These are phyloP conservation scores for Epicauta chinensis DNA, from an alignment of 1,140 invertebrate species.

Conservation along the genomic window DNA sequence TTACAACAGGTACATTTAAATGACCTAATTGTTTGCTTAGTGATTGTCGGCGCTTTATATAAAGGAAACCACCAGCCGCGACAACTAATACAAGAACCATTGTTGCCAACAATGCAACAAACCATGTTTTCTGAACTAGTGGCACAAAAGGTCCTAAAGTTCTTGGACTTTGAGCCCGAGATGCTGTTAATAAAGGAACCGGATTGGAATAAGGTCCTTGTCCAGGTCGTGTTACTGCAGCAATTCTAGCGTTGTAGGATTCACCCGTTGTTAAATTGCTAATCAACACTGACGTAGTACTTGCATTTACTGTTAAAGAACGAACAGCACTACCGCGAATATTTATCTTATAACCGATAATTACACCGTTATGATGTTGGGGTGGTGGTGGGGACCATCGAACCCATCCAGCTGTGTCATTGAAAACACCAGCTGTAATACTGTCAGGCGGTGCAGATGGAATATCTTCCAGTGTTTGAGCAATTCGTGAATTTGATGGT, in stretches of 20 bases:
- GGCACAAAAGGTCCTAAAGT: constrained; percentile 42
- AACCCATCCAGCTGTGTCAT: constrained; percentile 65
- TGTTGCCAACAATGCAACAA: constrained; percentile 63
- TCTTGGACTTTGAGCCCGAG: constrained; percentile 37
- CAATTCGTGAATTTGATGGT: constrained; percentile 67
- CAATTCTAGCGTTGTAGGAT: constrained; percentile 66
- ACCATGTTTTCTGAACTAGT: constrained; percentile 66
- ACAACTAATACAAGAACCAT: constrained; percentile 60
- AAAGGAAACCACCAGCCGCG: constrained; percentile 56
- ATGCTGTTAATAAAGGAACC: constrained; percentile 41
- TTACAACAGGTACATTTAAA: constrained; percentile 58
- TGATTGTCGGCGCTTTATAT: constrained; percentile 55
- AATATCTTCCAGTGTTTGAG: constrained; percentile 66
- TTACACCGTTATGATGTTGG: constrained; percentile 71
- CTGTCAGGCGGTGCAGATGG: constrained; percentile 76
- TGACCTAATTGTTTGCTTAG: constrained; percentile 58
- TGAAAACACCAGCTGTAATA: constrained; percentile 76
- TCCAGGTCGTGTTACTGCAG: constrained; percentile 64
- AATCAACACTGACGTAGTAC: constrained; percentile 62
- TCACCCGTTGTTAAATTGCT: constrained; percentile 66
- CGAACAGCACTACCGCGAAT: constrained; percentile 33
- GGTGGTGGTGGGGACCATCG: constrained; percentile 74
- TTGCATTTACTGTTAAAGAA: constrained; percentile 58
- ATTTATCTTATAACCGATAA: constrained; percentile 73
- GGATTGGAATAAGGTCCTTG: constrained; percentile 61